Evolutionary conservation across 2,797 vertebrate genomes (phyloP).

Genomic region (Catostomus latipinnis): DNA sequence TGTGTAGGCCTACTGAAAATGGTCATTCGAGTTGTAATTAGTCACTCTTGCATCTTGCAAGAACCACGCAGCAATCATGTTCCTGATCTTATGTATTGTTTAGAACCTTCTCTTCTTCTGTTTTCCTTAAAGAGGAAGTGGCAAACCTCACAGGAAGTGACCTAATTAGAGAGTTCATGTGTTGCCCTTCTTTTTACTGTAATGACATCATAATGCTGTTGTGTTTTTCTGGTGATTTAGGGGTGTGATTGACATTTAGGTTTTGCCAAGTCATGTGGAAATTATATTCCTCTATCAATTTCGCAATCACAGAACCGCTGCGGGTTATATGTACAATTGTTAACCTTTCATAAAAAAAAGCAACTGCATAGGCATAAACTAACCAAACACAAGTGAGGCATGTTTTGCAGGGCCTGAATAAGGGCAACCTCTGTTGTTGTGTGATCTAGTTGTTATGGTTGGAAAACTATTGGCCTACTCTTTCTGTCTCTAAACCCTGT

Average conservation of each 20-base stretch:
- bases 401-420: background rate
- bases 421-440: background rate
- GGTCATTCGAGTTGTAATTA: background rate
- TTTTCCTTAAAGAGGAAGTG: slow-evolving; percentile 13
- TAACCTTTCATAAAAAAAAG: slow-evolving; percentile 19
- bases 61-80: too few species aligned
- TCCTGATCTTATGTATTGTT: slow-evolving; percentile 17
- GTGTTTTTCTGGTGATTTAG: background rate
- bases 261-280: slow-evolving; percentile 14
- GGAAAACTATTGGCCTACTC: background rate
- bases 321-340: background rate
- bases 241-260: background rate
- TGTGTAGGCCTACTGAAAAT: too few species aligned
- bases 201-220: slow-evolving; percentile 27
- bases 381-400: slow-evolving; percentile 18
- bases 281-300: background rate
- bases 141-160: slow-evolving; percentile 38
- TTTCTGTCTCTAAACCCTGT: background rate
- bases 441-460: background rate
- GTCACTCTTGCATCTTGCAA: background rate
- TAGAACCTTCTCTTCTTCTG: slow-evolving; percentile 5
- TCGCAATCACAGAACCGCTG: background rate
- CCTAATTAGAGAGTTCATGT: slow-evolving; percentile 15
- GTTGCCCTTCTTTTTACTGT: background rate
- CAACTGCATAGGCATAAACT: background rate